Evolutionary conservation across 2,113 vertebrate genomes (phyloP).

Genomic region (Artemisiospiza belli): DNA sequence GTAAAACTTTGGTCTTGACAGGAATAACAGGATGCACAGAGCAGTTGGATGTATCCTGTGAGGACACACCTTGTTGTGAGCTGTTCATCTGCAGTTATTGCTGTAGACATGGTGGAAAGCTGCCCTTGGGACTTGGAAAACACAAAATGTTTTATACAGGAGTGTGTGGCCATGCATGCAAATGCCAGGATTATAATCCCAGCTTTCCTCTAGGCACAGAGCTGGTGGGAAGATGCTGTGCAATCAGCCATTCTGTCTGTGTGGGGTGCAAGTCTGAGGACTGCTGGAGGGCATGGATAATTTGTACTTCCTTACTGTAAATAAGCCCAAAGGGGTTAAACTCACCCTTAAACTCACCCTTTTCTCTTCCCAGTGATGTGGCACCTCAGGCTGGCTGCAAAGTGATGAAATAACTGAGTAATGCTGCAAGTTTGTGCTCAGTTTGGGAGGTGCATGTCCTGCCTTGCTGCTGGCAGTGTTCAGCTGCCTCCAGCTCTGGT

Average conservation of each 20-base stretch:
- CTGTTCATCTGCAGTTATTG: not conserved
- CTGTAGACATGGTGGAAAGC: not conserved
- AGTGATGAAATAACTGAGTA: constrained; percentile 11
- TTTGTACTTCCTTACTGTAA: not conserved
- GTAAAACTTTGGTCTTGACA: constrained; percentile 42
- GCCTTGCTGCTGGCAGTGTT: not conserved
- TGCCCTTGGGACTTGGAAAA: not conserved
- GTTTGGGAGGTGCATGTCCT: not conserved
- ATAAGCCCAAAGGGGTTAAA: constrained; percentile 4
- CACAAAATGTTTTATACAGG: not conserved
- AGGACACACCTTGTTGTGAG: constrained; percentile 3
- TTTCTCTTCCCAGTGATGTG: not conserved
- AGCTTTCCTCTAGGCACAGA: not conserved
- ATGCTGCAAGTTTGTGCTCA: not conserved
- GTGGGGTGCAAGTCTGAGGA: not conserved
- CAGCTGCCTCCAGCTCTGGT: not conserved
- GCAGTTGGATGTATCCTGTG: constrained; percentile 26
- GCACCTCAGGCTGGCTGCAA: not conserved
- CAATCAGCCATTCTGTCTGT: not conserved
- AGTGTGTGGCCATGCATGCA: not conserved
- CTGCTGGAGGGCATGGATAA: not conserved
- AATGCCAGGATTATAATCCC: not conserved
- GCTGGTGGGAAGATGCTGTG: not conserved
- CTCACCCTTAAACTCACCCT: constrained; percentile 12
- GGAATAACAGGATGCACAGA: constrained; percentile 36